phyloP scores from a whole-genome alignment of 2,797 vertebrate genomes.

The Eulemur albifrons region DNA sequence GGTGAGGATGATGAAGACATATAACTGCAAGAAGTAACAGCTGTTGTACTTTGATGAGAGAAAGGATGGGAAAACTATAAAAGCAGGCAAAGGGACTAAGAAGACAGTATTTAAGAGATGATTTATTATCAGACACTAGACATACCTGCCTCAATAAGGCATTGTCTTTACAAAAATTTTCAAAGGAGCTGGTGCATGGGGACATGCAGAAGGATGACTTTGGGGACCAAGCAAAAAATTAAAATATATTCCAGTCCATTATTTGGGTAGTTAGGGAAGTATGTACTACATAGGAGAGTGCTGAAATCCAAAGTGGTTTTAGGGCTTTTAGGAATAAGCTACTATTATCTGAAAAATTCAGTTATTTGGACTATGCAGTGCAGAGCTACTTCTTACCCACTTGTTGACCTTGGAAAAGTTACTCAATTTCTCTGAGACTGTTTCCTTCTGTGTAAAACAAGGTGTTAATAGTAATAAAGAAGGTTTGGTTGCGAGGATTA shows the following conservation, averaged over 20 bases:
- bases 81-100: neutral
- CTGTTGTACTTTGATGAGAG: neutral
- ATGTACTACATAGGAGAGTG: neutral
- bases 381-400: neutral
- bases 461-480: neutral
- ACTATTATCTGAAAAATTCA: neutral
- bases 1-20: neutral
- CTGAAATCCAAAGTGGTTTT: conserved; percentile 14
- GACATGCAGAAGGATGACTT: neutral
- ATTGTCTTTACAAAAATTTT: conserved; percentile 24
- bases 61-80: conserved; percentile 5
- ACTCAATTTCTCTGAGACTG: neutral
- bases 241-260: neutral
- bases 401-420: conserved; percentile 7
- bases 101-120: neutral
- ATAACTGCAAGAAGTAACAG: neutral
- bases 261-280: neutral
- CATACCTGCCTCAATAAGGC: neutral
- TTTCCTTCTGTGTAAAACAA: neutral
- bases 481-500: neutral
- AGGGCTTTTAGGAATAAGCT: conserved; percentile 24
- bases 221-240: neutral
- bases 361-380: neutral
- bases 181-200: neutral
- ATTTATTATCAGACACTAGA: neutral